Evolutionary conservation across 2,888 invertebrate species (phyloP), one percentile per base, ranked within the genome.

Genomic region (Lycia hirtaria): DNA sequence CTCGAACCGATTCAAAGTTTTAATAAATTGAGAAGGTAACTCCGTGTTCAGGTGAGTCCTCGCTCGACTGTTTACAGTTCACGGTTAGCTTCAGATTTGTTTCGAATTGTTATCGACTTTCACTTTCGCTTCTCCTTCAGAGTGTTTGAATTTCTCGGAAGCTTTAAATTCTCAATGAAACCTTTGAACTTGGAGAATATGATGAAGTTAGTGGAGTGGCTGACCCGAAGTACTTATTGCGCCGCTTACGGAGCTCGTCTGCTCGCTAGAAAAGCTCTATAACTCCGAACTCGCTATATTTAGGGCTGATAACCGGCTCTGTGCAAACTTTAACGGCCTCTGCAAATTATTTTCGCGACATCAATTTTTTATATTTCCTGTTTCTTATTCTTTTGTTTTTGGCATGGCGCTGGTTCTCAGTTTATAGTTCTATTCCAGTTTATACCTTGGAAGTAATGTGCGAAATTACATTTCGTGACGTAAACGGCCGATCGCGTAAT

Each of bases 341-440:
- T 70, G 68, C 75, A 60, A 77, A 79, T 83, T 78, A 78, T 76
- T 75, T 69, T 64, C 69, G 72, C 69, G 64, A 74, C 77, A 74
- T 78, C 70, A 75, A 78, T 75, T 77, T 73, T 72, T 74, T 76
- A 66, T 76, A 65, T 70, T 69, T 65, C 65, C 71, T 66, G 66
- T 68, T 70, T 69, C 71, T 65, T 72, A 63, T 70, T 68, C 67
- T 65, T 71, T 72, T 71, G 70, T 73, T 70, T 72, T 68, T 65
- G 60, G 41, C 62, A 54, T 65, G 56, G 49, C 45, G 50, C 43
- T 67, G 40, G 61, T 63, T 49, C 40, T 40, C 57, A 56, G 58
- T 61, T 64, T 64, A 66, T 66, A 48, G 64, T 56, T 54, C 50
- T 50, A 44, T 62, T 63, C 51, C 47, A 40, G 60, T 58, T 61